A percentile compares a stretch with the other conserved stretches of the same genome.
These are phyloP conservation scores for Schizaphis graminum DNA, from an alignment of 2,888 invertebrate genomes.

Conservation along the genomic window DNA sequence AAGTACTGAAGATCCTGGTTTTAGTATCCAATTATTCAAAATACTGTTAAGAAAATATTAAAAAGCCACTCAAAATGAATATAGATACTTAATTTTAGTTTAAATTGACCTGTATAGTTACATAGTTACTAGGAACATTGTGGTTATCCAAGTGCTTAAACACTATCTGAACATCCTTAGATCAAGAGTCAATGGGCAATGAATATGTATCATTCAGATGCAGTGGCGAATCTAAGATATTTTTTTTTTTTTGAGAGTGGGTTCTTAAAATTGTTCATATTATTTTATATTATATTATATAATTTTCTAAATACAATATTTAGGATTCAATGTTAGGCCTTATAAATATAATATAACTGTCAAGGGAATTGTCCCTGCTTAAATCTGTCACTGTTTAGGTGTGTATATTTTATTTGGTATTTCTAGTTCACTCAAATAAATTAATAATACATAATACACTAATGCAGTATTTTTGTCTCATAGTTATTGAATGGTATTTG, in stretches of 20 bases:
- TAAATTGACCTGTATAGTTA: not conserved
- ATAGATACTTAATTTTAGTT: not conserved
- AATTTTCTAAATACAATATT: too few relatives aligned
- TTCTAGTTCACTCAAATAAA: not conserved
- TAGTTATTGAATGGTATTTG: not conserved
- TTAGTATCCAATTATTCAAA: not conserved
- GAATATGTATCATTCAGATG: too few relatives aligned
- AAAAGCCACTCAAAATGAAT: not conserved
- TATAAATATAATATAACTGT: too few relatives aligned
- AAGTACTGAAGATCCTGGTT: not conserved
- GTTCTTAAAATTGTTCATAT: too few relatives aligned
- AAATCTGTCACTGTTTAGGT: too few relatives aligned
- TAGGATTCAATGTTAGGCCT: too few relatives aligned
- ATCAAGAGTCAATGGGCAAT: not conserved
- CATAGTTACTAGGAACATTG: not conserved
- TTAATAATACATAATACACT: not conserved
- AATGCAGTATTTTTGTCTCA: not conserved
- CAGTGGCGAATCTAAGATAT: too few relatives aligned
- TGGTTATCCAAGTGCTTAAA: not conserved
- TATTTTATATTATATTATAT: too few relatives aligned
- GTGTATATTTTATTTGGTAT: not conserved
- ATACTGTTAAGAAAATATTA: not conserved
- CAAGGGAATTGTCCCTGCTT: too few relatives aligned
- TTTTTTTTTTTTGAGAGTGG: too few relatives aligned
- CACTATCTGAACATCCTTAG: not conserved